Base-by-base conservation (phyloP, 2,888 invertebrate species). In the Erebia aethiops region DNA sequence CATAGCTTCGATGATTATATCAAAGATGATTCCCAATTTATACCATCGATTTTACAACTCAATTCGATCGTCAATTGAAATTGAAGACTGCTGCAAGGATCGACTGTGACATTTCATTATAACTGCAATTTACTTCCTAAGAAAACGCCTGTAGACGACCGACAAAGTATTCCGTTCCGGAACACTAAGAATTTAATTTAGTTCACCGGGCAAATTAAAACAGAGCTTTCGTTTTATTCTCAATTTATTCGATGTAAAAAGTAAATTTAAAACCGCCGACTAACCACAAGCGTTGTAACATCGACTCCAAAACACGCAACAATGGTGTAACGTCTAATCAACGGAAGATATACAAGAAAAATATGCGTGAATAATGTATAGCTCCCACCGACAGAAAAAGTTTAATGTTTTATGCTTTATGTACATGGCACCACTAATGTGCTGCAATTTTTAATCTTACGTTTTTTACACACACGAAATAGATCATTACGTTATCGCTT, bases 261-360 rank as follows among this genome's bases (percentile, higher is more conserved):
- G 21, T 56, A 71, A 71, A 72, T 71, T 72, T 69, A 72, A 66
- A 72, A 64, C 72, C 71, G 67, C 64, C 66, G 72, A 71, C 64
- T 67, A 64, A 71, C 74, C 71, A 73, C 72, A 69, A 72, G 71
- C 72, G 72, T 66, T 72, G 69, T 60, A 69, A 65, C 61, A 72
- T 72, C 63, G 58, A 75, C 72, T 79, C 85, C 82, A 84, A 88
- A 89, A 86, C 89, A 90, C 89, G 89, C 89, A 82, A 89, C 79
- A 81, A 80, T 81, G 77, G 74, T 81, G 84, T 80, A 87, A 83
- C 84, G 84, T 86, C 85, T 84, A 82, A 79, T 76, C 73, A 77
- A 74, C 68, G 71, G 69, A 73, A 85, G 87, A 87, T 84, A 87
- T 83, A 84, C 84, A 87, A 89, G 87, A 90, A 84, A 82, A 84